Evolutionary conservation across 2,113 vertebrate species (phyloP).

Genomic region (Nothoprocta perdicaria): DNA sequence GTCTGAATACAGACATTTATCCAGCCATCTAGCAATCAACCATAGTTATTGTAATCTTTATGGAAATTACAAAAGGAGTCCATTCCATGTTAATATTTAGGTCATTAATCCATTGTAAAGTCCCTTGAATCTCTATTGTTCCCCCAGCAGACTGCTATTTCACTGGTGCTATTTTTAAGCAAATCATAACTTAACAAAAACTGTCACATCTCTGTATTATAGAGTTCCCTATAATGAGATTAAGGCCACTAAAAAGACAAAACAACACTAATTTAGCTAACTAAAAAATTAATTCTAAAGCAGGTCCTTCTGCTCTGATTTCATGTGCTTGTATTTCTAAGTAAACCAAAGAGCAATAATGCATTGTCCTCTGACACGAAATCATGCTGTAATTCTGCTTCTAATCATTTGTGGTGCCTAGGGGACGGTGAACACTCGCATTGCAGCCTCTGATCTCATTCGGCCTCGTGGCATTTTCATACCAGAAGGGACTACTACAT

Average conservation of each 20-base stretch:
- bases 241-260: slow-evolving; percentile 2
- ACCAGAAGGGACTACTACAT: neutral
- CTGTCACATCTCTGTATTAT: neutral
- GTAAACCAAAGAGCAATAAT: slow-evolving; percentile 55
- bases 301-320: slow-evolving; percentile 7
- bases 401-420: slow-evolving; percentile 18
- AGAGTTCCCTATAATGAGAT: neutral
- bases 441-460: slow-evolving; percentile 35
- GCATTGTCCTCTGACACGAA: slow-evolving; percentile 50
- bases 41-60: neutral
- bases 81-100: neutral
- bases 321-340: slow-evolving; percentile 8
- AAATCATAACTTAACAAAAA: neutral
- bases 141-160: neutral
- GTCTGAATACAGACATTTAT: neutral
- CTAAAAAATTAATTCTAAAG: slow-evolving; percentile 9
- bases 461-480: neutral
- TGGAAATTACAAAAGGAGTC: neutral
- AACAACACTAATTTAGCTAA: slow-evolving; percentile 7
- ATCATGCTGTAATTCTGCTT: slow-evolving; percentile 32
- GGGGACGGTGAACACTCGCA: neutral
- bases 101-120: neutral
- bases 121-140: neutral
- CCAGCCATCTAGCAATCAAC: neutral
- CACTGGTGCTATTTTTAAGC: neutral